Percentiles rank a stretch among this genome's conserved stretches.
phyloP scores from a whole-genome alignment of 2,888 invertebrate genomes.

The Chrysolina haemoptera region DNA sequence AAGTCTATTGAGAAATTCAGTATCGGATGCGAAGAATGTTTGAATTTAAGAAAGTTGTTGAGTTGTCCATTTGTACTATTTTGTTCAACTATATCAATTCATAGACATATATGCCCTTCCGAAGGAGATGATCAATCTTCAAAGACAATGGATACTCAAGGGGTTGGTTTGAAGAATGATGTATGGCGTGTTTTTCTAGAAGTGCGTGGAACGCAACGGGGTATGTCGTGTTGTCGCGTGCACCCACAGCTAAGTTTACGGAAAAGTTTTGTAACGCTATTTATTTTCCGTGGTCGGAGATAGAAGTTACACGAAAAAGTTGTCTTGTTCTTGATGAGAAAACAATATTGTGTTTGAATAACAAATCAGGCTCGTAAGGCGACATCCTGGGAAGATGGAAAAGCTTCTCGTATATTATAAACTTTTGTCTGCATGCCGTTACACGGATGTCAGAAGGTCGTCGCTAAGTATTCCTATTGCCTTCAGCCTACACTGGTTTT shows the following conservation, averaged over 20 bases:
- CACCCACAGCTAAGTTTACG: constrained; percentile 26
- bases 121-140: constrained; percentile 6
- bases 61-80: too few relatives aligned
- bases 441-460: neutral
- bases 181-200: constrained; percentile 18
- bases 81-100: too few relatives aligned
- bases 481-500: neutral
- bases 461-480: neutral
- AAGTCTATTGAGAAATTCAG: too few relatives aligned
- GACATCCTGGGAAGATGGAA: constrained; percentile 26
- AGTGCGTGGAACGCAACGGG: constrained; percentile 31
- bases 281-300: constrained; percentile 25
- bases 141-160: constrained; percentile 15
- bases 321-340: constrained; percentile 42
- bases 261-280: constrained; percentile 35
- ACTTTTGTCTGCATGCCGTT: constrained; percentile 8
- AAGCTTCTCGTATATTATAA: constrained; percentile 14
- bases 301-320: constrained; percentile 40
- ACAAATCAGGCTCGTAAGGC: constrained; percentile 38
- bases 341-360: constrained; percentile 46
- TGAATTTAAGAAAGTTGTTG: too few relatives aligned
- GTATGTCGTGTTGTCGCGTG: constrained; percentile 22
- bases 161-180: constrained; percentile 19
- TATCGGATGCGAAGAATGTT: too few relatives aligned
- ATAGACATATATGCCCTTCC: neutral